These are phyloP conservation scores for Papilio polytes DNA, from an alignment of 1,140 invertebrate species.

Conservation along the genomic window DNA sequence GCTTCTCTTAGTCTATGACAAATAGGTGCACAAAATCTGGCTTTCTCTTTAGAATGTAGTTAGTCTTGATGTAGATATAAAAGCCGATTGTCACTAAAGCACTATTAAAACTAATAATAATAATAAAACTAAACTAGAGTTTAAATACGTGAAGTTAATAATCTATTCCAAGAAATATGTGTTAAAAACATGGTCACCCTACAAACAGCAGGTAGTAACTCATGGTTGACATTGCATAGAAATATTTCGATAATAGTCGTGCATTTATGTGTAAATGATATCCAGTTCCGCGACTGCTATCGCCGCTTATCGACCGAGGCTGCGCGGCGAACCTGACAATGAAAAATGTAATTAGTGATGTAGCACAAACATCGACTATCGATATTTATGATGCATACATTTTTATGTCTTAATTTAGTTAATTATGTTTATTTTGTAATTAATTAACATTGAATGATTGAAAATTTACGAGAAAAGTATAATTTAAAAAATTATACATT, in stretches of 20 bases:
- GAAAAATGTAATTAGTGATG: slow-evolving; percentile 72
- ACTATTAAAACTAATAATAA: too few relatives aligned
- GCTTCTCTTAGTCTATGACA: too few relatives aligned
- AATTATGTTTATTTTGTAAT: too few relatives aligned
- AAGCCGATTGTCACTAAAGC: neutral
- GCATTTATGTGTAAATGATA: slow-evolving; percentile 67
- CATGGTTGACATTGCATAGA: slow-evolving; percentile 65
- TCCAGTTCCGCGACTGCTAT: slow-evolving; percentile 73
- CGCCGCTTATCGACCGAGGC: slow-evolving; percentile 69
- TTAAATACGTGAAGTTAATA: too few relatives aligned
- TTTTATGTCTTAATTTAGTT: neutral
- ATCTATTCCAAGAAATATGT: too few relatives aligned
- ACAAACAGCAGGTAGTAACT: slow-evolving; percentile 45
- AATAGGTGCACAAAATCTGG: too few relatives aligned
- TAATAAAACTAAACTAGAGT: too few relatives aligned
- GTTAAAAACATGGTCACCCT: slow-evolving; percentile 46
- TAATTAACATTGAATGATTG: too few relatives aligned
- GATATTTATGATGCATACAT: slow-evolving; percentile 36
- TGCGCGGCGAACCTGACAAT: slow-evolving; percentile 79
- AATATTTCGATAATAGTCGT: slow-evolving; percentile 73
- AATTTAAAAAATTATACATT: too few relatives aligned
- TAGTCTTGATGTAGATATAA: too few relatives aligned
- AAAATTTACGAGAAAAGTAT: too few relatives aligned
- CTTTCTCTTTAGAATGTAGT: too few relatives aligned
- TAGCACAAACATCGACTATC: slow-evolving; percentile 41